These are phyloP conservation scores for Anas capensis DNA, from an alignment of 2,797 vertebrate genomes.

Conservation along the genomic window DNA sequence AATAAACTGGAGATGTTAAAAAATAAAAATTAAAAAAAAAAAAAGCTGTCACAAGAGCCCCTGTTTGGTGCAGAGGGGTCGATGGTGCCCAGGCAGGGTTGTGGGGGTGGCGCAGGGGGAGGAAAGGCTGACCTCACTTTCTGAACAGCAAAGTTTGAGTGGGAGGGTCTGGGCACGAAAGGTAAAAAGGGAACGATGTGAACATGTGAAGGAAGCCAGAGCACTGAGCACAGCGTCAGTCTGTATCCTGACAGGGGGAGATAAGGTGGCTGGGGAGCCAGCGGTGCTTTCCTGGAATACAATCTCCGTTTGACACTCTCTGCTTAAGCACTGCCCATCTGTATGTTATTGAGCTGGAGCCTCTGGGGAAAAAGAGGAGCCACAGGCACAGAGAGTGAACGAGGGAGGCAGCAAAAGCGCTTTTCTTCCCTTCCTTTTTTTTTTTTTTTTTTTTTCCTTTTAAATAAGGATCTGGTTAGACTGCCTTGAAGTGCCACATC, in stretches of 20 bases:
- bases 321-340: constrained; percentile 82
- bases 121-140: constrained; percentile 62
- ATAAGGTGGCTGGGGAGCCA: constrained; percentile 73
- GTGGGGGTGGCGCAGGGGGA: background rate
- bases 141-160: constrained; percentile 64
- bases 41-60: background rate
- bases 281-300: constrained; percentile 75
- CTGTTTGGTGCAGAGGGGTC: background rate
- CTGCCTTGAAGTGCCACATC: constrained; percentile 78
- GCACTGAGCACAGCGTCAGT: constrained; percentile 66
- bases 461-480: constrained; percentile 51
- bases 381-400: constrained; percentile 65
- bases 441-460: background rate
- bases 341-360: constrained; percentile 84
- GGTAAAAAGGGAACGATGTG: constrained; percentile 84
- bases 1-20: constrained; percentile 35
- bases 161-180: constrained; percentile 79
- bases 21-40: constrained; percentile 1
- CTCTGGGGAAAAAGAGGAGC: constrained; percentile 79
- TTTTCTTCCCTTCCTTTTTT: constrained; percentile 31
- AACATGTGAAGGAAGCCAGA: constrained; percentile 81
- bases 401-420: constrained; percentile 53
- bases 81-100: background rate
- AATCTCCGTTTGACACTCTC: constrained; percentile 75
- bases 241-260: constrained; percentile 75